Percentiles rank a stretch among this genome's conserved stretches.
These are phyloP conservation scores for Onychomys arenicola DNA, from an alignment of 2,797 vertebrate species.

Conservation along the genomic window DNA sequence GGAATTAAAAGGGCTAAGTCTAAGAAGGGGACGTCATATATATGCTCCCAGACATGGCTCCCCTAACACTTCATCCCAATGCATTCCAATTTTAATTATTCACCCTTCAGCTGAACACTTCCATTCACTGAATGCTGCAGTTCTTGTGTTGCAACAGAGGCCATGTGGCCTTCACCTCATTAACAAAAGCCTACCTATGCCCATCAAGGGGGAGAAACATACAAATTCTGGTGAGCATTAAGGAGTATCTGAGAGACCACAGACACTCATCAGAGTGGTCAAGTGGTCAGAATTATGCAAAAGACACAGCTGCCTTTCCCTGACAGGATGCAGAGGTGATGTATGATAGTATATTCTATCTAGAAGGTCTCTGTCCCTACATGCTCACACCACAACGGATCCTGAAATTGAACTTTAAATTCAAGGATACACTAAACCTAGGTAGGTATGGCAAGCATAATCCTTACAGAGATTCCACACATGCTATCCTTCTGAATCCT, in stretches of 20 bases:
- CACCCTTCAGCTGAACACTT: background rate
- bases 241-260: background rate
- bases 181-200: background rate
- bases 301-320: background rate
- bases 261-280: background rate
- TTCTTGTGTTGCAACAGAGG: background rate
- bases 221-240: background rate
- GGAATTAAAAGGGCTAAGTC: background rate
- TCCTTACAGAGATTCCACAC: background rate
- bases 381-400: background rate
- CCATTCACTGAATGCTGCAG: background rate
- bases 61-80: background rate
- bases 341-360: background rate
- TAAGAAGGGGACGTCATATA: background rate
- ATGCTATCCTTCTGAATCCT: background rate
- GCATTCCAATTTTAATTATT: background rate
- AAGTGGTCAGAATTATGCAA: background rate
- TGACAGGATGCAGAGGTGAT: background rate
- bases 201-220: background rate
- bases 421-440: background rate
- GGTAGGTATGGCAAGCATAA: background rate
- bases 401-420: background rate
- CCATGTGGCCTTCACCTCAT: fast-evolving
- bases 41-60: background rate
- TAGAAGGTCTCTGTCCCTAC: background rate